phyloP scores from a whole-genome alignment of 1,140 invertebrate species.

The Diachasmimorpha longicaudata region DNA sequence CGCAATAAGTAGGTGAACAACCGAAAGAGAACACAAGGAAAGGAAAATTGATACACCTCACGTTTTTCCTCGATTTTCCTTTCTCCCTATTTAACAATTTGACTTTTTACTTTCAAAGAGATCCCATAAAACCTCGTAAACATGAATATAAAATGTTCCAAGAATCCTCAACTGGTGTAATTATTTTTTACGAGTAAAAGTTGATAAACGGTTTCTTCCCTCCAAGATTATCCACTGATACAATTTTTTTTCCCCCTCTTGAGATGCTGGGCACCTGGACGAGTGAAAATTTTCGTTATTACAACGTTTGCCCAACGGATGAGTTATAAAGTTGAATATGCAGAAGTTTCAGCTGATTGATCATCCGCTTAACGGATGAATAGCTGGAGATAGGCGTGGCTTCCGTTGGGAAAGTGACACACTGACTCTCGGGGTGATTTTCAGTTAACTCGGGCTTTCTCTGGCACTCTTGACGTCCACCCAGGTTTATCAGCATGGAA shows the following conservation, averaged over 20 bases:
- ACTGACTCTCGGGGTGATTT: constrained; percentile 19
- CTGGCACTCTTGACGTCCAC: neutral
- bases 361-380: neutral
- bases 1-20: neutral
- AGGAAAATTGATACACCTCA: neutral
- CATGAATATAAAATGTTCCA: neutral
- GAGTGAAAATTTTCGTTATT: neutral
- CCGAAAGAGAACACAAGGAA: neutral
- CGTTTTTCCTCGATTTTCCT: neutral
- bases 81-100: neutral
- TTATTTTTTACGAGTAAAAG: neutral
- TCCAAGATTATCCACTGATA: neutral
- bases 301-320: neutral
- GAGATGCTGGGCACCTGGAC: neutral
- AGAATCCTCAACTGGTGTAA: neutral
- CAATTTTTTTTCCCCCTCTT: neutral
- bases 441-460: constrained; percentile 2
- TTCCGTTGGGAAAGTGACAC: constrained; percentile 33
- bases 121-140: neutral
- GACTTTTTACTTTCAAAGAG: neutral
- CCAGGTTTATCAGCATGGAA: neutral
- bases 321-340: neutral
- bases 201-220: neutral
- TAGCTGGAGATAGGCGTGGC: constrained; percentile 20
- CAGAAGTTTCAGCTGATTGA: neutral